Evolutionary conservation across 1,140 invertebrate genomes (phyloP), one percentile per base, ranked within the genome.

Genomic region (Copidosoma floridanum): DNA sequence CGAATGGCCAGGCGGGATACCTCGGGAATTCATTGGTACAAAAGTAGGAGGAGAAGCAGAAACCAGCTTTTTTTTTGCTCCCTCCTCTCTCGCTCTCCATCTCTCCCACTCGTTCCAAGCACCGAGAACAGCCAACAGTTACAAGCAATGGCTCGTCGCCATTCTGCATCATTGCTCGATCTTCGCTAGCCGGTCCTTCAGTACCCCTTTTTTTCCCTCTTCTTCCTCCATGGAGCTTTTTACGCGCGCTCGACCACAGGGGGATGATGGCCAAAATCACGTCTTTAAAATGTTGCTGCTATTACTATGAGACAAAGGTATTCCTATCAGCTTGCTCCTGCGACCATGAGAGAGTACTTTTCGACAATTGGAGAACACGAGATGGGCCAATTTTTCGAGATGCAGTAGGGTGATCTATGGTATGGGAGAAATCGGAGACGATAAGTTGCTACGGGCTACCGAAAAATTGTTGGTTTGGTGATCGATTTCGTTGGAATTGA

Each of bases 101-200:
- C 29, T 8, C 6, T 26, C 18, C 21, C 8, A 27, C n/a, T n/a
- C 2, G 6, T 16, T 21, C 50, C 20, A 16, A 14, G 2, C 27
- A n/a, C 11, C 32, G 38, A 59, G 63, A 65, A 66, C 64, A 63
- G 67, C 62, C 70, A 67, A 48, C 65, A 69, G 70, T 70, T 68
- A 68, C 71, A 72, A 68, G 70, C 74, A 78, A 78, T 78, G 77
- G 70, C 72, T 69, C 68, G 65, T 53, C 50, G 47, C 61, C 62
- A 66, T 67, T 70, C 53, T 55, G 63, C 62, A 50, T 63, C 68
- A 70, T 68, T 70, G 65, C 52, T 24, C 41, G 8, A 29, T 65
- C 65, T 64, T n/a, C n/a, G n/a, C n/a, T n/a, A n/a, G n/a, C n/a
- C n/a, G n/a, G n/a, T n/a, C 67, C 59, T 69, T 69, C 71, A 71